These are phyloP conservation scores for Echeneis naucrates DNA, from an alignment of 2,797 vertebrate species.

Conservation along the genomic window DNA sequence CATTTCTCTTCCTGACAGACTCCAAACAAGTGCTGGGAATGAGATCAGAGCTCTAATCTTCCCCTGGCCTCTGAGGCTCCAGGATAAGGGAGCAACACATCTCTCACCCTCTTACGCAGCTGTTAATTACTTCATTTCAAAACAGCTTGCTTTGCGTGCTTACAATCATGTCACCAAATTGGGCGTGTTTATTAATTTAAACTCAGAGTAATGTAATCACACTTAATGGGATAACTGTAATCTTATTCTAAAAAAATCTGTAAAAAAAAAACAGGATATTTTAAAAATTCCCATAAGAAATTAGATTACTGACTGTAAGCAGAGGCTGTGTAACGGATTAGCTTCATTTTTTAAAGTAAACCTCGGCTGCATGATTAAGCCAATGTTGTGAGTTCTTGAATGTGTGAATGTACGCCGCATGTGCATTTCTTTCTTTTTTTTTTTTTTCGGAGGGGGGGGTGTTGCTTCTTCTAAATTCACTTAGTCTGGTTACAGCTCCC, in stretches of 20 bases:
- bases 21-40: conserved; percentile 99
- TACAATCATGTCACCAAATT: conserved; percentile 54
- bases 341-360: conserved; percentile 43
- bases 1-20: conserved; percentile 99
- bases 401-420: conserved; percentile 30
- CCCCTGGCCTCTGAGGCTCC: conserved; percentile 93
- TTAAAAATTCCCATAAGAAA: conserved; percentile 58
- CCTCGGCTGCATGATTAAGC: conserved; percentile 48
- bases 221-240: conserved; percentile 60
- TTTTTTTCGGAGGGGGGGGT: conserved; percentile 1
- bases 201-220: conserved; percentile 53
- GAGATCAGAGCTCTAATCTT: conserved; percentile 99
- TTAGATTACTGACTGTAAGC: conserved; percentile 45
- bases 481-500: conserved; percentile 50
- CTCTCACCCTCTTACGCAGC: conserved; percentile 83
- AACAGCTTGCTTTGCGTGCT: conserved; percentile 84
- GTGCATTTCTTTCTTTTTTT: conserved; percentile 33
- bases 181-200: conserved; percentile 56
- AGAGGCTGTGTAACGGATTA: conserved; percentile 48
- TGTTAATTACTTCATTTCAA: conserved; percentile 97
- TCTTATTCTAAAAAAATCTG: conserved; percentile 57
- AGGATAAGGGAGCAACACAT: conserved; percentile 87
- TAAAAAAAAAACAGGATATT: conserved; percentile 66
- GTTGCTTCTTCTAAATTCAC: conserved; percentile 46
- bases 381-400: conserved; percentile 23